phyloP scores from a whole-genome alignment of 2,113 vertebrate species.

The Apteryx owenii region DNA sequence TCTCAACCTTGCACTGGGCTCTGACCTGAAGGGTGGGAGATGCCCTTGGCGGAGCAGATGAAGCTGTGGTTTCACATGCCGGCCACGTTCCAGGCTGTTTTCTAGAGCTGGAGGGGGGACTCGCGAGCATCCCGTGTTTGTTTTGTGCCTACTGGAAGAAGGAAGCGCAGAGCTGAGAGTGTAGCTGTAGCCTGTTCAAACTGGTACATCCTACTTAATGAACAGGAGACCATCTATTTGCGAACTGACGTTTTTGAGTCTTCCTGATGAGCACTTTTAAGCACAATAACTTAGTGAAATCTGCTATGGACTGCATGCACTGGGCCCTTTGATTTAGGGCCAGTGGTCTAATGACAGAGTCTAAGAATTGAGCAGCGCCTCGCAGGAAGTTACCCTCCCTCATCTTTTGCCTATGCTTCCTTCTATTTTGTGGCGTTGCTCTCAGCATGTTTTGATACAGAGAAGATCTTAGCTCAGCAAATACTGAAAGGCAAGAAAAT shows the following conservation, averaged over 20 bases:
- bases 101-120: background rate
- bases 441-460: background rate
- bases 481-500: background rate
- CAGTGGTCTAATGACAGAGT: background rate
- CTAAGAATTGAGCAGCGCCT: background rate
- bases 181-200: background rate
- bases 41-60: background rate
- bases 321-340: background rate
- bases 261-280: background rate
- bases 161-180: background rate
- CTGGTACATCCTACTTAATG: background rate
- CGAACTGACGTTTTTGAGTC: background rate
- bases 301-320: background rate
- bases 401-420: background rate
- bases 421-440: background rate
- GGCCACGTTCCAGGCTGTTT: background rate
- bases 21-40: background rate
- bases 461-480: background rate
- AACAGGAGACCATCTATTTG: background rate
- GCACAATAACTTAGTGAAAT: background rate
- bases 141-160: background rate
- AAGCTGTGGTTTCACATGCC: background rate
- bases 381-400: background rate
- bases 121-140: background rate
- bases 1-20: rapidly evolving